Conservation (phyloP, 2,797 vertebrate genomes). For the Columba guinea region DNA sequence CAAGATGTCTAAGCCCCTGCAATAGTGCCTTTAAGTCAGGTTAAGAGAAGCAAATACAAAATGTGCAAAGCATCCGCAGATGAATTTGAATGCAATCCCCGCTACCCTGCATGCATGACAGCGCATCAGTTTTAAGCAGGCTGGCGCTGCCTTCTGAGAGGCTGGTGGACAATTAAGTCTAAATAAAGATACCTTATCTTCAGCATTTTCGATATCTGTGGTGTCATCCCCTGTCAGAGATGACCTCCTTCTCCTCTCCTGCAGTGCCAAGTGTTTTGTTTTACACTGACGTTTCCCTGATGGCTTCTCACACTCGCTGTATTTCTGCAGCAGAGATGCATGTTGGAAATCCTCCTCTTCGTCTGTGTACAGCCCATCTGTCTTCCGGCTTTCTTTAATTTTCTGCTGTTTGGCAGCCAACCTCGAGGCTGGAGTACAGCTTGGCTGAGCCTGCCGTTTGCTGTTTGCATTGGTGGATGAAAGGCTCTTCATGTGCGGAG, state of each 20-base stretch:
- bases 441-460: constrained; percentile 85
- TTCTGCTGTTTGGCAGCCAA: constrained; percentile 86
- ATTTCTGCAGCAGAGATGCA: constrained; percentile 86
- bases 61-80: not conserved
- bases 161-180: constrained; percentile 45
- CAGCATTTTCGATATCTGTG: constrained; percentile 82
- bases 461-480: constrained; percentile 82
- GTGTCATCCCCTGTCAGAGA: constrained; percentile 81
- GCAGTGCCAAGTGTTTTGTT: constrained; percentile 95
- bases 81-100: not conserved
- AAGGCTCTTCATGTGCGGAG: constrained; percentile 80
- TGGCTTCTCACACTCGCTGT: constrained; percentile 93
- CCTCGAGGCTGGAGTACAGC: constrained; percentile 85
- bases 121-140: not conserved
- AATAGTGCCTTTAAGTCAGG: not conserved
- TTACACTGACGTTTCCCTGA: constrained; percentile 99
- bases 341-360: constrained; percentile 81
- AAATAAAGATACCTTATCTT: constrained; percentile 83
- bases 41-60: not conserved
- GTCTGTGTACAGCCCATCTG: constrained; percentile 83
- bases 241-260: constrained; percentile 83
- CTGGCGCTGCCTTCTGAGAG: constrained; percentile 8
- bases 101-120: not conserved
- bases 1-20: not conserved
- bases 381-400: constrained; percentile 92